phyloP scores from a whole-genome alignment of 2,113 vertebrate species.

The Indicator maculatus region DNA sequence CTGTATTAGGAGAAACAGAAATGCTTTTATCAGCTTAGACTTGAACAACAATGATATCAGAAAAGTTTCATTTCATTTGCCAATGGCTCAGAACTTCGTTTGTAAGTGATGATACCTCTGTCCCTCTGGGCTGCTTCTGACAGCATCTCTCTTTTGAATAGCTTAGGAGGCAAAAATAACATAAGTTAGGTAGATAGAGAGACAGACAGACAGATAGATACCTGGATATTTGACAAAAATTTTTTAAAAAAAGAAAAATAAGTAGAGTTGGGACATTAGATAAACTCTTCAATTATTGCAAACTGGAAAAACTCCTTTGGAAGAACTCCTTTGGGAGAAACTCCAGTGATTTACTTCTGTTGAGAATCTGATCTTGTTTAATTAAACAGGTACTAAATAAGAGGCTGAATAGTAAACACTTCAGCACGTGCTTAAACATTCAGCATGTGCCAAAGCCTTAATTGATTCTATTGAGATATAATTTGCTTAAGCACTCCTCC shows the following conservation, averaged over 20 bases:
- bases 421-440: conserved; percentile 54
- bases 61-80: conserved; percentile 77
- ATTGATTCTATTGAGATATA: conserved; percentile 43
- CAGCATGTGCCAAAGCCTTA: conserved; percentile 46
- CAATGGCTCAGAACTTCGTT: conserved; percentile 79
- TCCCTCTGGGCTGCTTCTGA: conserved; percentile 63
- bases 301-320: not conserved
- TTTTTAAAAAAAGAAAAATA: not conserved
- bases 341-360: conserved; percentile 19
- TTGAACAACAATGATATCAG: conserved; percentile 58
- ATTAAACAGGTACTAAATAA: conserved; percentile 60
- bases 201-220: conserved; percentile 16
- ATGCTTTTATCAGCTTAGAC: conserved; percentile 65
- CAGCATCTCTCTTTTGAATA: conserved; percentile 28
- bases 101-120: conserved; percentile 72
- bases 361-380: conserved; percentile 49
- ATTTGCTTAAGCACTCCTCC: conserved; percentile 45
- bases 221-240: not conserved
- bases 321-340: conserved; percentile 47
- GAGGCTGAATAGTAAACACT: conserved; percentile 57
- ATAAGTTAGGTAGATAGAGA: not conserved
- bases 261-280: not conserved
- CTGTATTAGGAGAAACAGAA: conserved; percentile 59
- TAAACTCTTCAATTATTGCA: conserved; percentile 22
- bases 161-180: conserved; percentile 39